phyloP scores from a whole-genome alignment of 2,888 invertebrate species.

The Rhamphomyia laevipes region DNA sequence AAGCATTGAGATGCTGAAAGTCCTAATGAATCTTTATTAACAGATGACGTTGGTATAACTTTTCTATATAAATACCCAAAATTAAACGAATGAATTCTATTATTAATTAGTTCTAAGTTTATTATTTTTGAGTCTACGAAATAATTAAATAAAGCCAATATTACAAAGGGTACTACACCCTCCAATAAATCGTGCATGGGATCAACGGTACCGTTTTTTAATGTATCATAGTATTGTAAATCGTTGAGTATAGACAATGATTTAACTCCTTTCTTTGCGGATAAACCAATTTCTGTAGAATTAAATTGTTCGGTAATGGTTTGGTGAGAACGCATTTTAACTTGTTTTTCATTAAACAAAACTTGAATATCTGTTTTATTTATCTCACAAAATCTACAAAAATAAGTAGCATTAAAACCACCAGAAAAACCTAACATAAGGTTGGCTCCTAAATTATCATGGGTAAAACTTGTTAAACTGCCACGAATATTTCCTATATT shows the following conservation, averaged over 20 bases:
- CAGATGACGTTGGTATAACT: slow-evolving; percentile 1
- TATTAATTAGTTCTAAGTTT: slow-evolving; percentile 7
- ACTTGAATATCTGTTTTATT: slow-evolving; percentile 8
- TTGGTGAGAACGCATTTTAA: not conserved
- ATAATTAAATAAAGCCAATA: slow-evolving; percentile 6
- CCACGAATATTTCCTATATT: slow-evolving; percentile 5
- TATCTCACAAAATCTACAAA: slow-evolving; percentile 9
- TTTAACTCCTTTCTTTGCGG: slow-evolving; percentile 4
- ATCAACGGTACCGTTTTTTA: slow-evolving; percentile 10
- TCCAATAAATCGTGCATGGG: slow-evolving; percentile 12
- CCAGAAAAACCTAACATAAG: slow-evolving; percentile 6
- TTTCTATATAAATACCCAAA: slow-evolving; percentile 6
- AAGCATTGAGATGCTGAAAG: slow-evolving; percentile 8
- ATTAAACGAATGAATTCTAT: slow-evolving; percentile 10
- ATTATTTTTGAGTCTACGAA: slow-evolving; percentile 4
- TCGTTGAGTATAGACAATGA: slow-evolving; percentile 6
- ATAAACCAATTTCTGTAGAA: not conserved
- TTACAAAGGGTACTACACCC: slow-evolving; percentile 8
- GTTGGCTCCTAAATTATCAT: slow-evolving; percentile 11
- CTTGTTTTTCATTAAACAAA: slow-evolving; percentile 4
- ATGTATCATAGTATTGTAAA: slow-evolving; percentile 4
- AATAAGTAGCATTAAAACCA: slow-evolving; percentile 7
- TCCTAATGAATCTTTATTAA: slow-evolving; percentile 7
- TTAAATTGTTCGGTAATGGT: not conserved
- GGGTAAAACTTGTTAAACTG: slow-evolving; percentile 6